A percentile compares a stretch with the other conserved stretches of the same genome.
Conservation (phyloP, 2,113 vertebrate species). For the Laticauda colubrina region DNA sequence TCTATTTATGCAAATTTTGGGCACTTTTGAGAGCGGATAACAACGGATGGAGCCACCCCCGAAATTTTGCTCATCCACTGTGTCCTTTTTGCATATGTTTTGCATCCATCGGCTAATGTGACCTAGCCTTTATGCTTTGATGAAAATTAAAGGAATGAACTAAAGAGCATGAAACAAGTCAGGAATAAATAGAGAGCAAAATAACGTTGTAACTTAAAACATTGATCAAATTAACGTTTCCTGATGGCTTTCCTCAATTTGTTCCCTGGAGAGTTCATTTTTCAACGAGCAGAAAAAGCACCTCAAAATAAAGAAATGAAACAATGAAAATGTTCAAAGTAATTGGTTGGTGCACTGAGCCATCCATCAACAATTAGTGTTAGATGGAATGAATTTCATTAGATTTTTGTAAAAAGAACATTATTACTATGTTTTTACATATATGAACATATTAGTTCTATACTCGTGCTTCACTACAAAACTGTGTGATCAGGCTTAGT, state of each 20-base stretch:
- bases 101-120: too few relatives aligned
- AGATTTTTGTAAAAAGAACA: conserved; percentile 3
- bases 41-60: too few relatives aligned
- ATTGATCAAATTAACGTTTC: conserved; percentile 25
- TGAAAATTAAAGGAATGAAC: neutral
- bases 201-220: conserved; percentile 31
- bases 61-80: too few relatives aligned
- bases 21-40: too few relatives aligned
- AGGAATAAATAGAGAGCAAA: neutral
- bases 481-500: too few relatives aligned
- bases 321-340: neutral
- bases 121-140: fast-evolving
- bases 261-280: conserved; percentile 48
- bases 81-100: too few relatives aligned
- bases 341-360: conserved; percentile 42
- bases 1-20: too few relatives aligned
- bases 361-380: conserved; percentile 2
- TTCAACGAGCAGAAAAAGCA: conserved; percentile 41
- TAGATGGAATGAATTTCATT: neutral
- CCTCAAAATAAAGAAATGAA: conserved; percentile 42
- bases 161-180: neutral
- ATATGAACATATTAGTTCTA: neutral
- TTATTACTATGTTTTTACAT: neutral
- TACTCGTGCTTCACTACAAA: too few relatives aligned
- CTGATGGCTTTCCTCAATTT: conserved; percentile 20